Base-by-base conservation (phyloP, 2,888 invertebrate species). In the Erebia epiphron region DNA sequence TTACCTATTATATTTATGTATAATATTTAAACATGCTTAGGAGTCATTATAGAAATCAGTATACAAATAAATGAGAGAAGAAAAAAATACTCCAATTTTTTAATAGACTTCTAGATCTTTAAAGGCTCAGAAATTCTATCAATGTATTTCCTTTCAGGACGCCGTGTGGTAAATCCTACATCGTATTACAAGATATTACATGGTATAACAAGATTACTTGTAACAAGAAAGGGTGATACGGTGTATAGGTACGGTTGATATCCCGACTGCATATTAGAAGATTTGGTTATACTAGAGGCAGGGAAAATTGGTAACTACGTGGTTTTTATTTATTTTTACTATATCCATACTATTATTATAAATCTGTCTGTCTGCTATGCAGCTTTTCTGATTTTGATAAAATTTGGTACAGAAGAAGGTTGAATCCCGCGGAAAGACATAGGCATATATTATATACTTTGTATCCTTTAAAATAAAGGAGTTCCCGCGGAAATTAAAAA, bases 181-280 rank as follows among this genome's bases (percentile, higher is more conserved):
- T 57, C 56, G 56, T 57, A 57, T 7, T 54, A 54, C 54, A 54
- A 18, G 2, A n/a, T 54, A 54, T 54, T 57, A 57, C 41, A 41
- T 16, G n/a, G 60, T 16, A 60, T 60, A 16, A 63, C 62, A 46
- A 46, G 49, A 63, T 63, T 63, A 63, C 49, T n/a, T 65, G 56
- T 66, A 58, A n/a, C 43, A 52, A 52, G 61, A 66, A 66, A 50
- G 60, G 58, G 66, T 70, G 58, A 69, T 14, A 41, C 52, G 16
- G 66, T 11, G 21, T 21, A 54, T 16, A 16, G 14, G 54, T 16
- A 16, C 21, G 60, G 35, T 67, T 67, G 50, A 61, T 54, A 41
- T 49, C 26, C 62, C 41, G 43, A 63, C 57, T 67, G 70, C 57
- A 70, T 67, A 70, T 70, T 63, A 67, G 70, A 54, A 67, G 67